Evolutionary conservation across 2,797 vertebrate species (phyloP).

Genomic region (Pangasius sanitwongsei): DNA sequence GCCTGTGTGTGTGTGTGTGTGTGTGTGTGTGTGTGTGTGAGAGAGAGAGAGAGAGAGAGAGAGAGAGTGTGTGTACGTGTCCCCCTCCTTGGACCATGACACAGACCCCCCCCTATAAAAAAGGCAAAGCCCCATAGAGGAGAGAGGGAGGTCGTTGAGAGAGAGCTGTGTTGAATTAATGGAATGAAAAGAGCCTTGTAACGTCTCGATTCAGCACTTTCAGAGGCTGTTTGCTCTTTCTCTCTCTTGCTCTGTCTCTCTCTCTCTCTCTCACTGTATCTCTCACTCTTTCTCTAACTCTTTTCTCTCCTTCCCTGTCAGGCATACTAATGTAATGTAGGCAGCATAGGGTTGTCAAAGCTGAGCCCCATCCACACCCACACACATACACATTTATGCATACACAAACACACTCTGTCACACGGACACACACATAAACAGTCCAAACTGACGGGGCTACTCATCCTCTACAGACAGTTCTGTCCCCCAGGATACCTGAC

Average conservation of each 20-base stretch:
- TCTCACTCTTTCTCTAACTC: conserved; percentile 14
- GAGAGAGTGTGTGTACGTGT: not conserved
- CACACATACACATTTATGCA: conserved; percentile 34
- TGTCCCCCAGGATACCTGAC: conserved; percentile 6
- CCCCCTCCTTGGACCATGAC: too few species aligned
- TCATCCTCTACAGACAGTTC: conserved; percentile 46
- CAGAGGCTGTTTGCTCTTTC: conserved; percentile 47
- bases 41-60: too few species aligned
- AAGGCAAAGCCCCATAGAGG: conserved; percentile 54
- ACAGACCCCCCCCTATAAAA: not conserved
- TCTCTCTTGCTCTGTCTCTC: not conserved
- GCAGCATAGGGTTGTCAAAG: conserved; percentile 75
- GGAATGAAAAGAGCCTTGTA: conserved; percentile 64
- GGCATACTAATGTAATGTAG: conserved; percentile 75
- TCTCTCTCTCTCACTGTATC: not conserved
- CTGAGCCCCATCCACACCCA: conserved; percentile 53
- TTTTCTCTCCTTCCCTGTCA: conserved; percentile 53
- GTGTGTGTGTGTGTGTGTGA: not conserved
- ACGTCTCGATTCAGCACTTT: conserved; percentile 73
- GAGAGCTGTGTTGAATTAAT: conserved; percentile 71
- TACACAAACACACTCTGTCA: conserved; percentile 36
- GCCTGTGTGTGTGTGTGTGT: conserved; percentile 24
- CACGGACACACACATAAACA: conserved; percentile 24
- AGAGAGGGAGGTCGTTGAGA: conserved; percentile 65
- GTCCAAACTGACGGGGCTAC: conserved; percentile 66